These are phyloP conservation scores for Penaeus indicus DNA, from an alignment of 1,140 invertebrate species.

Conservation along the genomic window DNA sequence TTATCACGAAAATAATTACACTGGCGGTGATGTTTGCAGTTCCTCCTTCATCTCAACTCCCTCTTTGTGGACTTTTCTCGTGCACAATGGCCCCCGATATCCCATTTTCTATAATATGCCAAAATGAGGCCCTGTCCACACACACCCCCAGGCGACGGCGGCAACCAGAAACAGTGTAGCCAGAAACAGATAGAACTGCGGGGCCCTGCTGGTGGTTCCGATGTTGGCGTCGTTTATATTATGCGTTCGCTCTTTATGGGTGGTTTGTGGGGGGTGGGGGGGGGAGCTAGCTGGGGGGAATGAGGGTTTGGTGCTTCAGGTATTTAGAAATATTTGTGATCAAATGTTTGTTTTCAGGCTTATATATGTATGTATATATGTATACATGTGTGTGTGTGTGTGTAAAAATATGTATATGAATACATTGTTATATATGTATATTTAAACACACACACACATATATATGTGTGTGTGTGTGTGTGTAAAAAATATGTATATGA, in stretches of 20 bases:
- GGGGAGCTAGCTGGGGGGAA: background rate
- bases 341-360: background rate
- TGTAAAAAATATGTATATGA: constrained; percentile 11
- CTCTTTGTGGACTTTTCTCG: constrained; percentile 25
- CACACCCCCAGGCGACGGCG: constrained; percentile 30
- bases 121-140: constrained; percentile 42
- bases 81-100: constrained; percentile 41
- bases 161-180: constrained; percentile 26
- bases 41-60: background rate
- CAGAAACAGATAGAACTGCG: background rate
- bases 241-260: no score
- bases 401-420: background rate
- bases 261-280: background rate
- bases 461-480: background rate
- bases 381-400: no score
- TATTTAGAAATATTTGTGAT: background rate
- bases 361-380: no score
- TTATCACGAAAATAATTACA: constrained; percentile 33
- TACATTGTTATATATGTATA: no score
- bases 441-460: background rate
- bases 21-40: constrained; percentile 6
- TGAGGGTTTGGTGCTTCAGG: background rate
- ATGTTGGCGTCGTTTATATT: background rate
- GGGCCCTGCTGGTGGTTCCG: background rate
- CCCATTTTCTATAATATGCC: constrained; percentile 54